A percentile compares a stretch with the other conserved stretches of the same genome.
phyloP scores from a whole-genome alignment of 1,140 invertebrate genomes.

The Nasonia longicornis region DNA sequence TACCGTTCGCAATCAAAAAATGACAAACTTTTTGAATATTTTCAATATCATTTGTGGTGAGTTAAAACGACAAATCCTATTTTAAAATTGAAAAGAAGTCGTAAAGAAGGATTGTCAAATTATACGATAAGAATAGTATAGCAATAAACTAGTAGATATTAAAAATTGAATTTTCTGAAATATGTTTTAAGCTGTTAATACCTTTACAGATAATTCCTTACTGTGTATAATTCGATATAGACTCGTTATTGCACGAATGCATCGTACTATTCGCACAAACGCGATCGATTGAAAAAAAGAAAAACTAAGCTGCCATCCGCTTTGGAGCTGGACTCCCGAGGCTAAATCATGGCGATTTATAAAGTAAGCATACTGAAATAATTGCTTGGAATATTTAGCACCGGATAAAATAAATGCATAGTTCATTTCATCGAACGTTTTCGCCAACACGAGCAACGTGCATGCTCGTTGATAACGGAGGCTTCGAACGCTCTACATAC shows the following conservation, averaged over 20 bases:
- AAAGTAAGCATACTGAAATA: not conserved
- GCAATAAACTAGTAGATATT: not conserved
- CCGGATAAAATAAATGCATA: not conserved
- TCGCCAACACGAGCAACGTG: not conserved
- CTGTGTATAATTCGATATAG: not conserved
- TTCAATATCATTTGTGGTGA: too few relatives aligned
- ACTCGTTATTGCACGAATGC: not conserved
- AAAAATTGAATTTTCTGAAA: not conserved
- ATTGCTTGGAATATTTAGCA: not conserved
- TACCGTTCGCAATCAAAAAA: not conserved
- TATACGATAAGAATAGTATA: not conserved
- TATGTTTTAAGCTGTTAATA: not conserved
- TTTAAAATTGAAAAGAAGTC: too few relatives aligned
- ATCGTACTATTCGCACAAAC: slow-evolving; percentile 13
- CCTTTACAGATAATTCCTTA: not conserved
- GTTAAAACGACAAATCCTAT: too few relatives aligned
- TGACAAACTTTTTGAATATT: too few relatives aligned
- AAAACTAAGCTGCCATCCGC: not conserved
- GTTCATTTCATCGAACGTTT: not conserved
- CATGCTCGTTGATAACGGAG: not conserved
- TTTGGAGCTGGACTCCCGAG: slow-evolving; percentile 34
- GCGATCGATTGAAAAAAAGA: not conserved
- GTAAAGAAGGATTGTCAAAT: not conserved
- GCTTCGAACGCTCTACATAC: slow-evolving; percentile 16
- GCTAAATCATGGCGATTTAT: not conserved